Conservation (phyloP, 2,888 invertebrate genomes). For the Amphipyra berbera region DNA sequence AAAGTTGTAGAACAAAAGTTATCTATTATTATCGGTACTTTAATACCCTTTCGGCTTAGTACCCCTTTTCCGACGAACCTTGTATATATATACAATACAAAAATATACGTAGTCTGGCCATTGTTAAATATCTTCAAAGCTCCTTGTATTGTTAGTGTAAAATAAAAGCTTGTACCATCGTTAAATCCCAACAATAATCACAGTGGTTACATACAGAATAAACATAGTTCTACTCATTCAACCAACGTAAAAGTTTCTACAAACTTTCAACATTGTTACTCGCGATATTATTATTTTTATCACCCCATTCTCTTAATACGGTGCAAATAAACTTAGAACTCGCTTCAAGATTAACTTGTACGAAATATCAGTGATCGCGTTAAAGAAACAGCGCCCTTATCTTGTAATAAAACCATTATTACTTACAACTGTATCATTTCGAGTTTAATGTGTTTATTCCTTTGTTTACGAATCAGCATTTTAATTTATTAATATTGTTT, state of each 20-base stretch:
- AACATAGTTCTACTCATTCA: conserved; percentile 21
- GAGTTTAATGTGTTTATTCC: conserved; percentile 29
- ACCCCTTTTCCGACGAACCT: no score
- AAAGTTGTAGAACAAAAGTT: no score
- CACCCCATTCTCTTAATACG: conserved; percentile 43
- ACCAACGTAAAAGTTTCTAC: conserved; percentile 42
- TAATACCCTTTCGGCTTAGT: no score
- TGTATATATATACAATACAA: no score
- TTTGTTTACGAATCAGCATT: conserved; percentile 33
- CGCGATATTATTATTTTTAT: conserved; percentile 52
- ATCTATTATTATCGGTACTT: no score
- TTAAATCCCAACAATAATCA: conserved; percentile 1
- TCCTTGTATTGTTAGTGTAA: no score
- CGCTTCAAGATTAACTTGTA: conserved; percentile 45
- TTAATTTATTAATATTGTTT: conserved; percentile 25
- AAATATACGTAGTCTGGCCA: no score
- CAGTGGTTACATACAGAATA: not conserved
- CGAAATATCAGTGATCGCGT: conserved; percentile 29
- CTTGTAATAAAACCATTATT: conserved; percentile 51
- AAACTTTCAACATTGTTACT: conserved; percentile 39
- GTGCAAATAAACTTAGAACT: conserved; percentile 46
- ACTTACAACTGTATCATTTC: conserved; percentile 34
- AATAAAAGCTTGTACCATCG: not conserved
- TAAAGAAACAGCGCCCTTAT: conserved; percentile 40
- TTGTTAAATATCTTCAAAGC: no score